Base-by-base conservation (phyloP, 1,140 invertebrate species). In the Glomeris maerens region DNA sequence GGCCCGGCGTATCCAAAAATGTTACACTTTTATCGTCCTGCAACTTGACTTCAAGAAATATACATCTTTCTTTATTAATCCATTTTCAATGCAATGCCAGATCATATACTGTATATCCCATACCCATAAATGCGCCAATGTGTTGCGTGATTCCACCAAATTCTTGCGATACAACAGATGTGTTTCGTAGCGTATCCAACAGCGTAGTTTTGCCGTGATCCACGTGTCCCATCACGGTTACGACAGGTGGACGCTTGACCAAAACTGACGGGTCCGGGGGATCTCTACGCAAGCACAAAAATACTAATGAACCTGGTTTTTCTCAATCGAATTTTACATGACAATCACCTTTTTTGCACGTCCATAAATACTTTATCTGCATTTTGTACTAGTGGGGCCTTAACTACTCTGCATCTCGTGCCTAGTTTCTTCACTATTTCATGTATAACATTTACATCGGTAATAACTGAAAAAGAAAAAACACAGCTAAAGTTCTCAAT, bases 101-200 rank as follows among this genome's bases (percentile, higher is more conserved):
- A 4, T 53, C 27, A 52, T 14, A 21, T 51, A 17, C 23, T 22
- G 3, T 17, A 31, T 20, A 27, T 26, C 46, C 22, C 21, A 41
- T 55, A 71, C 74, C 85, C 63, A 83, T 82, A 71, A 99, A 99
- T 28, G 96, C 96, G 54, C 95, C 96, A 65, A 99, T 98, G 66
- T 98, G 94, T 67, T 99, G 96, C 0, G 96, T 99, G 39, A 99
- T 99, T 17, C 96, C 96, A n/a, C 96, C 96, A 71, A 93, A 95
- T 73, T 99, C 96, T 29, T 78, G 72, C 20, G 81, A 76, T 0
- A 92, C 93, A 31, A 98, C 80, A 51, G 79, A 76, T 0, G 90
- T 80, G 47, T 92, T 77, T 49, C 95, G 68, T 20, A 99, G 67
- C 1, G 83, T 72, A 72, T 99, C 96, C 4, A 99, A 67, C 2